A percentile compares a stretch with the other conserved stretches of the same genome.
Conservation (phyloP, 2,797 vertebrate species). For the Manis crassicaudata region DNA sequence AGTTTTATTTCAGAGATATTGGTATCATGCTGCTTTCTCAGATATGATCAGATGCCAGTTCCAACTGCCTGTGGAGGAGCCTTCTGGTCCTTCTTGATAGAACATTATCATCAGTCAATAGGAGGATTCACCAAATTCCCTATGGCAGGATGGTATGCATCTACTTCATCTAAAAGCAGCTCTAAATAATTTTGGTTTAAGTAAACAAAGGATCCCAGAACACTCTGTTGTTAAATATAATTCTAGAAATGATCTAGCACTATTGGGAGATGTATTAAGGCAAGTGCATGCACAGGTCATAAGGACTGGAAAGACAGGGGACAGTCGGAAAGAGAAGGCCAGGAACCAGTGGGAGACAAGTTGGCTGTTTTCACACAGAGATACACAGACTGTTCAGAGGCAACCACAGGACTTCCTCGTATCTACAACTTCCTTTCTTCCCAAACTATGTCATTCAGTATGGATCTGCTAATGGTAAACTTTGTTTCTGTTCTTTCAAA, state of each 20-base stretch:
- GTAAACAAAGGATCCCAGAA: neutral
- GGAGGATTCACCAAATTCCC: neutral
- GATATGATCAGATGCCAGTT: slow-evolving; percentile 50
- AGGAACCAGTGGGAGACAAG: neutral
- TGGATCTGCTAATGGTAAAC: neutral
- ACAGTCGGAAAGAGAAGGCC: neutral
- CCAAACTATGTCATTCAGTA: neutral
- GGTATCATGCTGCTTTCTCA: slow-evolving; percentile 50
- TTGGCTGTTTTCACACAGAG: neutral
- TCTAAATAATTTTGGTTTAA: slow-evolving; percentile 32
- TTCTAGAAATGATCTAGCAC: neutral
- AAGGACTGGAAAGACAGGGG: neutral
- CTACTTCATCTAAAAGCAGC: slow-evolving; percentile 16
- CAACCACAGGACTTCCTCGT: neutral
- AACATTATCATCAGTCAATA: neutral
- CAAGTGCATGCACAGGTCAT: neutral
- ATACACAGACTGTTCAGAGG: neutral
- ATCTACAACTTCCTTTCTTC: neutral
- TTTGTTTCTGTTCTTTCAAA: neutral
- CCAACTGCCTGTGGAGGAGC: neutral
- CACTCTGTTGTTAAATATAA: neutral
- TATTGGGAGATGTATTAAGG: neutral
- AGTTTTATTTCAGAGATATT: slow-evolving; percentile 62
- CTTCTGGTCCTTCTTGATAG: slow-evolving; percentile 34
- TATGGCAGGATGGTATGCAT: neutral